phyloP scores from a whole-genome alignment of 2,888 invertebrate species.

The Epinotia nisella region DNA sequence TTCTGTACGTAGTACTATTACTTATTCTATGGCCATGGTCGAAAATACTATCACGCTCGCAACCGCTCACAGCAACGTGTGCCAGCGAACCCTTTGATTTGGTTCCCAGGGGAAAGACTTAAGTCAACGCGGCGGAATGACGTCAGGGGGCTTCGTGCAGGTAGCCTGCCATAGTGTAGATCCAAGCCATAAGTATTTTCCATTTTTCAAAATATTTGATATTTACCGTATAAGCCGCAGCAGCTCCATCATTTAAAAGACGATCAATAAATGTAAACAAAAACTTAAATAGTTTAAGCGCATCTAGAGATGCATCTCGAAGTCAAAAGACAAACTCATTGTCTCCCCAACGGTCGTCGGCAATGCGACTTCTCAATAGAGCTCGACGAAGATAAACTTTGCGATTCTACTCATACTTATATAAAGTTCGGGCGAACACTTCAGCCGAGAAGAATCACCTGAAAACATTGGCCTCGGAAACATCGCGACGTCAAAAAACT shows the following conservation, averaged over 20 bases:
- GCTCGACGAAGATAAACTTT: conserved; percentile 67
- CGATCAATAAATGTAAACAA: conserved; percentile 50
- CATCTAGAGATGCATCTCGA: conserved; percentile 63
- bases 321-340: conserved; percentile 74
- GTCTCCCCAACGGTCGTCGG: conserved; percentile 64
- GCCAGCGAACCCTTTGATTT: no score
- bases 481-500: conserved; percentile 65
- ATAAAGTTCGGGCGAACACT: conserved; percentile 63
- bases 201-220: not conserved
- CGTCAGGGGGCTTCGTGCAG: no score
- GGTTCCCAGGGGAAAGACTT: no score
- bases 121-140: no score
- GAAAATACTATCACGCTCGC: no score
- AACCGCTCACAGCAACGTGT: no score
- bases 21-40: no score
- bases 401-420: conserved; percentile 69
- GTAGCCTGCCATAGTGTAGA: no score
- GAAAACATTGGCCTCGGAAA: conserved; percentile 66
- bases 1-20: no score
- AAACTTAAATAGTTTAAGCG: conserved; percentile 61
- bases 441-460: conserved; percentile 67
- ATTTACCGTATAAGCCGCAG: conserved; percentile 4
- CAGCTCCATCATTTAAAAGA: conserved; percentile 51
- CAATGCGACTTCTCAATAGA: conserved; percentile 69
- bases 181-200: no score